Evolutionary conservation across 2,888 invertebrate species (phyloP), one percentile per base, ranked within the genome.

Genomic region (Sphaerophoria rueppellii): DNA sequence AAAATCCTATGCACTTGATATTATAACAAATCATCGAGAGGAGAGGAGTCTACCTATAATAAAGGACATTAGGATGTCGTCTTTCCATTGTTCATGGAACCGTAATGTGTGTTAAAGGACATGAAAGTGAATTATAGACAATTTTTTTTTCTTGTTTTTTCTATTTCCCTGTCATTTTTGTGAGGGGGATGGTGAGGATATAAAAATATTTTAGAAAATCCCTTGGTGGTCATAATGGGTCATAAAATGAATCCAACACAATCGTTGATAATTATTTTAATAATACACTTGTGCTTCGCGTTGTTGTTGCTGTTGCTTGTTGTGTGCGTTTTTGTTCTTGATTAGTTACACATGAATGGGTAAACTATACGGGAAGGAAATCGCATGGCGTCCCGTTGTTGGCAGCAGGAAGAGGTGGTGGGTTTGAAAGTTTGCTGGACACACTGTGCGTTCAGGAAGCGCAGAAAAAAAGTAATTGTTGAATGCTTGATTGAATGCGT

Each of bases 161-260:
- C n/a, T n/a, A n/a, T n/a, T 50, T n/a, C 32, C 71, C 16, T 34
- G 5, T 50, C 46, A 16, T 37, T n/a, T n/a, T 61, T 74, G 11
- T 24, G 2, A 11, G 16, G 11, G 46, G 14, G 60, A 4, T 14
- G 76, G 57, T 61, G 37, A 9, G 55, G 46, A 24, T 69, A 50
- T 46, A 65, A 65, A 65, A 65, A 54, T 40, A 54, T 60, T 69
- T 24, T 69, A 55, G 54, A 69, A 72, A 57, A 82, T 86, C 86
- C 86, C 86, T 82, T 70, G 82, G 82, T 67, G 86, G 86, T 82
- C 86, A 86, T 86, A 86, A 86, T 86, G 86, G 86, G 70, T 86
- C 86, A 86, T 86, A 86, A 86, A 86, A 86, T 86, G 85, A 85
- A 77, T 85, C 85, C 85, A 85, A 85, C 81, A 85, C 85, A 85